A percentile compares a stretch with the other conserved stretches of the same genome.
phyloP scores from a whole-genome alignment of 2,113 vertebrate species.

The Melanotaenia duboulayi region DNA sequence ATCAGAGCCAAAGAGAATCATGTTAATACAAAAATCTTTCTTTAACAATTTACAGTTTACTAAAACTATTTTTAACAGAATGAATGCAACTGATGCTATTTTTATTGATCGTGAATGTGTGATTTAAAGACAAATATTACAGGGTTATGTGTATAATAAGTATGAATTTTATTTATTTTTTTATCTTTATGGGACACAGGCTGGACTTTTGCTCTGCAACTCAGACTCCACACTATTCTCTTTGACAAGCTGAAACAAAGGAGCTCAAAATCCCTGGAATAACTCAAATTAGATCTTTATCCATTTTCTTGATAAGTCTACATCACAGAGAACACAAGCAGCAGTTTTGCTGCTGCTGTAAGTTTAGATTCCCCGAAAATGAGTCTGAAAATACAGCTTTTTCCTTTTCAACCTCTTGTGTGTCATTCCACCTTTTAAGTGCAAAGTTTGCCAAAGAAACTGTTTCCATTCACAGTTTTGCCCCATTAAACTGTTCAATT shows the following conservation, averaged over 20 bases:
- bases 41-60: neutral
- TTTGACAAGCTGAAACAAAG: slow-evolving; percentile 1
- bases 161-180: neutral
- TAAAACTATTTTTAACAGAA: neutral
- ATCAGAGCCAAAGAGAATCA: neutral
- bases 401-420: slow-evolving; percentile 21
- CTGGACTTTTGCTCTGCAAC: slow-evolving; percentile 41
- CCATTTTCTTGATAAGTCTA: slow-evolving; percentile 23
- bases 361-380: neutral
- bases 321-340: slow-evolving; percentile 18
- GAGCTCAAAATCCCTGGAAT: slow-evolving; percentile 11
- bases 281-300: slow-evolving; percentile 29
- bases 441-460: slow-evolving; percentile 14
- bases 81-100: neutral
- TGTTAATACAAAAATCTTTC: neutral
- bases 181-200: slow-evolving; percentile 24
- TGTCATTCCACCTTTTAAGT: slow-evolving; percentile 25
- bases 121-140: neutral
- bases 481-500: slow-evolving; percentile 21
- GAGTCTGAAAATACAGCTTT: slow-evolving; percentile 11
- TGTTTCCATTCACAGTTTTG: slow-evolving; percentile 24
- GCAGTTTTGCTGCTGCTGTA: slow-evolving; percentile 1
- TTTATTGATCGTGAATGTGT: neutral
- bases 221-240: slow-evolving; percentile 13
- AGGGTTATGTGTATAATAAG: neutral